These are phyloP conservation scores for Trichogramma evanescens DNA, from an alignment of 2,888 invertebrate genomes.

Conservation along the genomic window DNA sequence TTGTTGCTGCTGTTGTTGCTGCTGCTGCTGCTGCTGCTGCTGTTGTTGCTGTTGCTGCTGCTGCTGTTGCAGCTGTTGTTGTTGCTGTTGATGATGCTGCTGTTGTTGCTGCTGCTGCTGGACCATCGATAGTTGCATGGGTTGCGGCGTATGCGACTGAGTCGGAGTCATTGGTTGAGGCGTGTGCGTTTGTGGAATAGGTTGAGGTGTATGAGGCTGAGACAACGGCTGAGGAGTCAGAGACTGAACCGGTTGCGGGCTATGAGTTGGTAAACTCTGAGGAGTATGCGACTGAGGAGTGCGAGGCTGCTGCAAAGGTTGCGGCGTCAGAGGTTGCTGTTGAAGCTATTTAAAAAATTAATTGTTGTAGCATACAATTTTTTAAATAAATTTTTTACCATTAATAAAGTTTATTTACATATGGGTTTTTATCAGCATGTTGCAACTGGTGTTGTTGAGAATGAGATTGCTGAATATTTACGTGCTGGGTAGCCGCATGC, in stretches of 20 bases:
- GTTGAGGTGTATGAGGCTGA: conserved; percentile 41
- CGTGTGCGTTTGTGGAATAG: conserved; percentile 39
- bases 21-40: conserved; percentile 34
- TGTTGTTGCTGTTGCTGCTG: conserved; percentile 35
- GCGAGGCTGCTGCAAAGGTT: conserved; percentile 43
- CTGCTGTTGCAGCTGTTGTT: conserved; percentile 24
- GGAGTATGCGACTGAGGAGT: conserved; percentile 47
- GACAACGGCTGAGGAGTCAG: conserved; percentile 37
- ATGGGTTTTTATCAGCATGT: conserved; percentile 25
- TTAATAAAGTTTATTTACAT: conserved; percentile 10
- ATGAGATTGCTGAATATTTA: conserved; percentile 39
- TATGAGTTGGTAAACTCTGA: conserved; percentile 38
- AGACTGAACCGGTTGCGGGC: conserved; percentile 45
- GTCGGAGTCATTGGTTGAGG: conserved; percentile 37
- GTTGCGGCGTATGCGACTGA: conserved; percentile 39
- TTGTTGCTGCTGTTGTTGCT: conserved; percentile 37
- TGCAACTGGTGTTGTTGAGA: conserved; percentile 42
- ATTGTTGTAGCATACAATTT: not conserved
- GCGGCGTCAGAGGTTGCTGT: conserved; percentile 46
- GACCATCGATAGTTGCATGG: conserved; percentile 39
- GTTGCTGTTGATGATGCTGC: conserved; percentile 17
- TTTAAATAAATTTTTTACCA: too few relatives aligned
- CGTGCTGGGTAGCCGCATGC: conserved; percentile 50
- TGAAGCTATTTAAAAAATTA: conserved; percentile 29
- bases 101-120: conserved; percentile 42